phyloP scores from a whole-genome alignment of 2,797 vertebrate genomes.

The Notolepis coatsorum region DNA sequence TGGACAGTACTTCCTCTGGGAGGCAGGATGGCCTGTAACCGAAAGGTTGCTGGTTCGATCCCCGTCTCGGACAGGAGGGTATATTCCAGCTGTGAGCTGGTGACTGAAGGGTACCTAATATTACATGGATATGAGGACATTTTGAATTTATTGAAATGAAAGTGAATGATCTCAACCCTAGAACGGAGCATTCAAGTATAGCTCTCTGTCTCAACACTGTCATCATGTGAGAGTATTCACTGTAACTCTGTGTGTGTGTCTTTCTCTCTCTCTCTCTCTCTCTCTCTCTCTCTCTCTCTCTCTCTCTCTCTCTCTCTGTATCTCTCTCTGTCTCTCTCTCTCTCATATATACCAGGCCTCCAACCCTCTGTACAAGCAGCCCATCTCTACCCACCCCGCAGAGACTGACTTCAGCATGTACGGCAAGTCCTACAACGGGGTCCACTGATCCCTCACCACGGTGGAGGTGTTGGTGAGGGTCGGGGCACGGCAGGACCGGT shows the following conservation, averaged over 20 bases:
- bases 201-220: no score
- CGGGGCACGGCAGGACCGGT: constrained; percentile 79
- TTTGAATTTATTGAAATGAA: no score
- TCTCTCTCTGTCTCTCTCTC: no score
- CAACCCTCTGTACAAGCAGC: constrained; percentile 96
- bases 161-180: no score
- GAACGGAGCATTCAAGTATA: no score
- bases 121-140: no score
- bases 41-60: no score
- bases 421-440: constrained; percentile 89
- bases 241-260: background rate
- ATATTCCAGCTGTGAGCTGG: no score
- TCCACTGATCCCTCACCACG: constrained; percentile 83
- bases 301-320: constrained; percentile 9
- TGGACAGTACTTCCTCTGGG: background rate
- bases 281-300: background rate
- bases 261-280: background rate
- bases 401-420: constrained; percentile 91
- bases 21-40: no score
- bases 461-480: constrained; percentile 16
- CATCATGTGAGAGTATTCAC: background rate
- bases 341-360: constrained; percentile 83
- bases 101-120: no score
- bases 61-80: no score
- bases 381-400: constrained; percentile 86